Conservation (phyloP, 2,113 vertebrate genomes). For the Ciconia maguari region DNA sequence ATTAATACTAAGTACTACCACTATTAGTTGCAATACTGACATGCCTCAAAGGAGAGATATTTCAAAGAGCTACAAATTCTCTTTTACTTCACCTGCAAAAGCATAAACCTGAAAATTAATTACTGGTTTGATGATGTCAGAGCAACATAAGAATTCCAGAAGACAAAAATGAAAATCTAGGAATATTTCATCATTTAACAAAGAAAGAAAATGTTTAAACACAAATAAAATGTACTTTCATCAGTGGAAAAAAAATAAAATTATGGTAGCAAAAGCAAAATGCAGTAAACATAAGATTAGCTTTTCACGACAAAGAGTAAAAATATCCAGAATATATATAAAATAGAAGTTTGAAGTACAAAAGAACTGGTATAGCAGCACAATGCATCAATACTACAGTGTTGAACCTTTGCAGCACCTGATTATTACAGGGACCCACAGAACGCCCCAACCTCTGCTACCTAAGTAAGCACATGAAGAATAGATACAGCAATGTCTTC, state of each 20-base stretch:
- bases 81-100: conserved; percentile 31
- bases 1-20: conserved; percentile 63
- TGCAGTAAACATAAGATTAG: not conserved
- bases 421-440: not conserved
- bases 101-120: conserved; percentile 16
- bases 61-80: conserved; percentile 37
- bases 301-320: not conserved
- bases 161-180: not conserved
- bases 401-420: not conserved
- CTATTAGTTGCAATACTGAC: conserved; percentile 39
- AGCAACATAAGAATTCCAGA: not conserved
- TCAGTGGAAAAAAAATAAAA: not conserved
- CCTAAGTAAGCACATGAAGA: not conserved
- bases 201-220: not conserved
- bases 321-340: not conserved
- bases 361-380: not conserved
- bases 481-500: not conserved
- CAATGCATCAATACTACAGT: not conserved
- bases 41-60: conserved; percentile 41
- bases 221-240: not conserved
- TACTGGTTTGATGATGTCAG: conserved; percentile 21
- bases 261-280: not conserved
- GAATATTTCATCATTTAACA: not conserved
- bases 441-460: not conserved
- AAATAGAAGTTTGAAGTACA: not conserved